These are phyloP conservation scores for Marronus borbonicus DNA, from an alignment of 2,888 invertebrate genomes.

Conservation along the genomic window DNA sequence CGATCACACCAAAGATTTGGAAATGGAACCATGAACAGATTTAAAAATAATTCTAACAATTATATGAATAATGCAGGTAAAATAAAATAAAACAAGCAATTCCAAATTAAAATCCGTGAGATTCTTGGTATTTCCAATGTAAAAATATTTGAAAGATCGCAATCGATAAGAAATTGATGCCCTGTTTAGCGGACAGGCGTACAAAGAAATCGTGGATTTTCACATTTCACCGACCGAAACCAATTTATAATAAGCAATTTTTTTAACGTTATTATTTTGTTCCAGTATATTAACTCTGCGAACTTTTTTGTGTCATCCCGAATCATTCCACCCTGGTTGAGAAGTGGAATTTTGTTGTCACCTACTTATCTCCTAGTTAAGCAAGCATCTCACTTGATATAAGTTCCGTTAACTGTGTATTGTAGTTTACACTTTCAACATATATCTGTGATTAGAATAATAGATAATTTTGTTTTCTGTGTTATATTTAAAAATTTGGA, in stretches of 20 bases:
- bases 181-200: no score
- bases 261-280: slow-evolving; percentile 5
- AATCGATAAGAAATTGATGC: no score
- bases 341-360: slow-evolving; percentile 1
- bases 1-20: slow-evolving; percentile 61
- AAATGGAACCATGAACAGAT: slow-evolving; percentile 40
- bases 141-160: no score
- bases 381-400: slow-evolving; percentile 22
- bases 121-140: no score
- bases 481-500: slow-evolving; percentile 27
- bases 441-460: slow-evolving; percentile 50
- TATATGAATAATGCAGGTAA: slow-evolving; percentile 47
- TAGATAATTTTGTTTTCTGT: slow-evolving; percentile 46
- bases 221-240: no score
- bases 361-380: slow-evolving; percentile 6
- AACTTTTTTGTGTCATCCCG: slow-evolving; percentile 24
- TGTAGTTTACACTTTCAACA: slow-evolving; percentile 40
- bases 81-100: not conserved
- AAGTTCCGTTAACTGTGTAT: slow-evolving; percentile 38
- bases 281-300: slow-evolving; percentile 30
- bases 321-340: slow-evolving; percentile 36
- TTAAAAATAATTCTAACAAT: slow-evolving; percentile 47
- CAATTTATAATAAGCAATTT: not conserved
- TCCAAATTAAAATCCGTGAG: no score
- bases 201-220: no score